Conservation (phyloP, 2,797 vertebrate genomes). For the Cheirogaleus major region DNA sequence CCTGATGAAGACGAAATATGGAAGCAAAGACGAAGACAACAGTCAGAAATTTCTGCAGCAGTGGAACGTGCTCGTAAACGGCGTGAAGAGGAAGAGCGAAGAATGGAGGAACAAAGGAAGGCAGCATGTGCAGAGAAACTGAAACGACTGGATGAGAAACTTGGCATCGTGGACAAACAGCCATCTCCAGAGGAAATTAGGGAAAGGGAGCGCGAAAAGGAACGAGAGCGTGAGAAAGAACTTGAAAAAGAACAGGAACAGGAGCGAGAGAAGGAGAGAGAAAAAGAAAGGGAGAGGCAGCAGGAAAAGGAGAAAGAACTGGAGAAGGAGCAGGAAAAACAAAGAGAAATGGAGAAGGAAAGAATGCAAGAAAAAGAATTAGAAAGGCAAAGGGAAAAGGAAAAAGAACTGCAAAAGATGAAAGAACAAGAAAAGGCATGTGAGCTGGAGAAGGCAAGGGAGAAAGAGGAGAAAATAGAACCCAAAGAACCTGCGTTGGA, state of each 20-base stretch:
- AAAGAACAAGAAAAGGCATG: constrained; percentile 63
- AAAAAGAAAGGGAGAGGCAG: constrained; percentile 73
- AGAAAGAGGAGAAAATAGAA: constrained; percentile 76
- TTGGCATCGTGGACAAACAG: constrained; percentile 86
- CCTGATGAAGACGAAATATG: constrained; percentile 97
- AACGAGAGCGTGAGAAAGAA: constrained; percentile 75
- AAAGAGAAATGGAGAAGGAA: constrained; percentile 75
- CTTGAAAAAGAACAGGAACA: constrained; percentile 65
- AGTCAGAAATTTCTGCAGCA: constrained; percentile 94
- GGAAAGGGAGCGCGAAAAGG: constrained; percentile 83
- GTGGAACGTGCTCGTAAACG: constrained; percentile 96
- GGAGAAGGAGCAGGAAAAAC: constrained; percentile 79
- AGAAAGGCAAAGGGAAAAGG: constrained; percentile 67
- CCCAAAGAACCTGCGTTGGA: constrained; percentile 76
- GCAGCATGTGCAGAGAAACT: constrained; percentile 98
- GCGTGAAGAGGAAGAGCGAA: constrained; percentile 95
- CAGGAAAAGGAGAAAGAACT: constrained; percentile 76
- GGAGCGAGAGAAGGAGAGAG: constrained; percentile 62
- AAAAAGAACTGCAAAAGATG: constrained; percentile 56
- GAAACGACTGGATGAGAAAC: constrained; percentile 97
- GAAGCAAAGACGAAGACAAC: constrained; percentile 96
- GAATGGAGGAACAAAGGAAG: constrained; percentile 97
- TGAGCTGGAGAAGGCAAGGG: constrained; percentile 68
- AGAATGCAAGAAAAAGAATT: constrained; percentile 76
- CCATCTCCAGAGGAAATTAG: constrained; percentile 83